Conservation (phyloP, 2,797 vertebrate genomes). For the Antennarius maculatus region DNA sequence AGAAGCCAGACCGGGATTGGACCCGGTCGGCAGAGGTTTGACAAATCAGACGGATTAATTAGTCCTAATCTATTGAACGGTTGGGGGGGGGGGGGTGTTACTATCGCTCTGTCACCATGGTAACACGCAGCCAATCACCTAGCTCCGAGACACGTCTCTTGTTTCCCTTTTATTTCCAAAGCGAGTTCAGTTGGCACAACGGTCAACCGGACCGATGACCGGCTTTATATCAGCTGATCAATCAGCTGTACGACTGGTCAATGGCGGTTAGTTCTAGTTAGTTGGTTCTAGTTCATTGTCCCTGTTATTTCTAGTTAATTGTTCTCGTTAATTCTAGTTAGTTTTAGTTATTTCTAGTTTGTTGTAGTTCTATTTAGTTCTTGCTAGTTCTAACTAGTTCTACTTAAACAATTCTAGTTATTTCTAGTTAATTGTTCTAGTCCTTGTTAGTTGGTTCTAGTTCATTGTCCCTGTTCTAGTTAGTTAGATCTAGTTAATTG, state of each 20-base stretch:
- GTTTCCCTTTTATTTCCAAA: constrained; percentile 21
- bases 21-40: constrained; percentile 19
- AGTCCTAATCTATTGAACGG: constrained; percentile 22
- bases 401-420: too few species aligned
- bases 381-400: too few species aligned
- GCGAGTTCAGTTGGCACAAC: constrained; percentile 16
- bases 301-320: too few species aligned
- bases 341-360: too few species aligned
- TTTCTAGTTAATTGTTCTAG: too few species aligned
- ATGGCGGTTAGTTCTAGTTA: too few species aligned
- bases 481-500: too few species aligned
- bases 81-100: not conserved
- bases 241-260: constrained; percentile 2
- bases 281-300: too few species aligned
- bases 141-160: constrained; percentile 16
- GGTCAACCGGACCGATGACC: constrained; percentile 18
- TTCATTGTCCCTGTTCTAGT: too few species aligned
- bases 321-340: too few species aligned
- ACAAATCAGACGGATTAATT: constrained; percentile 25
- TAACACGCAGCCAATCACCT: constrained; percentile 12
- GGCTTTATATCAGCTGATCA: not conserved
- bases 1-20: constrained; percentile 25
- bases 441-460: too few species aligned
- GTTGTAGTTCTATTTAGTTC: too few species aligned
- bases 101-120: constrained; percentile 10